A percentile compares a stretch with the other conserved stretches of the same genome.
These are phyloP conservation scores for Oceanites oceanicus DNA, from an alignment of 2,113 vertebrate species.

Conservation along the genomic window DNA sequence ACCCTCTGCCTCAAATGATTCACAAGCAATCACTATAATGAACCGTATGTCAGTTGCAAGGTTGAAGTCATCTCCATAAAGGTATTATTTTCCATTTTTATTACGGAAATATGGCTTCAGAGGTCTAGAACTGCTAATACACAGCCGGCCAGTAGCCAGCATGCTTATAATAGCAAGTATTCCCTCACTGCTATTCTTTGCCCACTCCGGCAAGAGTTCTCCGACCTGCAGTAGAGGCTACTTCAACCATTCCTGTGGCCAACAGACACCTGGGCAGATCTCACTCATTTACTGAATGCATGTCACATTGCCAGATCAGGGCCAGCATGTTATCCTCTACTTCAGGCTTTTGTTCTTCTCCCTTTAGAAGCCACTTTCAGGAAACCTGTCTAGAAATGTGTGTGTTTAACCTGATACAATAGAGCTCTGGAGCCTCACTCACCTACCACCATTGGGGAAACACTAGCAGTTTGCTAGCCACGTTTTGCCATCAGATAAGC, in stretches of 20 bases:
- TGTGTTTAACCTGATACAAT: background rate
- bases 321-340: background rate
- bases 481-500: background rate
- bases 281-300: background rate
- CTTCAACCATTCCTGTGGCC: background rate
- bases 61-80: conserved; percentile 38
- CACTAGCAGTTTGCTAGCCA: background rate
- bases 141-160: background rate
- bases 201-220: background rate
- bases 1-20: background rate
- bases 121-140: conserved; percentile 23
- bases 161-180: conserved; percentile 29
- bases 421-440: background rate
- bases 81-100: conserved; percentile 41
- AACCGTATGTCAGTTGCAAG: background rate
- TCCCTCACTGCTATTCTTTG: background rate
- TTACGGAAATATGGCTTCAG: conserved; percentile 20
- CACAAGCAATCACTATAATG: background rate
- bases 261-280: background rate
- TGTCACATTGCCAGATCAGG: background rate
- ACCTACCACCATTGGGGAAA: background rate
- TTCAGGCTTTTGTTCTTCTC: background rate
- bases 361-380: background rate
- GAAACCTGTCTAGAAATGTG: background rate
- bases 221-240: background rate